Evolutionary conservation across 2,797 vertebrate species (phyloP).

Genomic region (Falco cherrug): DNA sequence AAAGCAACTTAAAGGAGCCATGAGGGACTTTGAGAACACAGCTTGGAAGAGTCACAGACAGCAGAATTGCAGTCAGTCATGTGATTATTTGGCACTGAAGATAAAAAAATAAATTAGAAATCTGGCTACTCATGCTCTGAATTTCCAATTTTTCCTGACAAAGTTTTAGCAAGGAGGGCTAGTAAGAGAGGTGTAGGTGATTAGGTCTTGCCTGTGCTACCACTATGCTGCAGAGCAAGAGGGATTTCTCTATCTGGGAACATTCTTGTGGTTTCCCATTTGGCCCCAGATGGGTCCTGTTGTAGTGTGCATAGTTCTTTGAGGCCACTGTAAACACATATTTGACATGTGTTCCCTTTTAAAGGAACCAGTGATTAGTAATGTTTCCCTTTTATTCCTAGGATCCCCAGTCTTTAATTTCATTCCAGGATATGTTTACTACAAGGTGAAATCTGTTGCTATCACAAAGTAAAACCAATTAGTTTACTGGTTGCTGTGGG

Average conservation of each 20-base stretch:
- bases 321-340: conserved; percentile 2
- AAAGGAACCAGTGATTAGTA: background rate
- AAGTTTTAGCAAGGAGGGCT: background rate
- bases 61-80: background rate
- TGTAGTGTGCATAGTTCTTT: background rate
- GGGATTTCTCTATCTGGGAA: background rate
- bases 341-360: background rate
- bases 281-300: background rate
- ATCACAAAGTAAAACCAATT: background rate
- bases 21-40: background rate
- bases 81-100: background rate
- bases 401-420: background rate
- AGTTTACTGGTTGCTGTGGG: background rate
- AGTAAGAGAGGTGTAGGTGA: background rate
- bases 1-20: background rate
- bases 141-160: background rate
- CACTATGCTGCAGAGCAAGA: background rate
- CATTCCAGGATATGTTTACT: background rate
- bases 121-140: background rate
- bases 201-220: background rate
- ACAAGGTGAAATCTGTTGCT: background rate
- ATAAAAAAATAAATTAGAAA: background rate
- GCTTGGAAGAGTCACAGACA: background rate
- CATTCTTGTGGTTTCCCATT: conserved; percentile 2
- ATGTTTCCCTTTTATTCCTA: background rate